Evolutionary conservation across 2,797 vertebrate genomes (phyloP).

Genomic region (Lycodopsis pacificus): DNA sequence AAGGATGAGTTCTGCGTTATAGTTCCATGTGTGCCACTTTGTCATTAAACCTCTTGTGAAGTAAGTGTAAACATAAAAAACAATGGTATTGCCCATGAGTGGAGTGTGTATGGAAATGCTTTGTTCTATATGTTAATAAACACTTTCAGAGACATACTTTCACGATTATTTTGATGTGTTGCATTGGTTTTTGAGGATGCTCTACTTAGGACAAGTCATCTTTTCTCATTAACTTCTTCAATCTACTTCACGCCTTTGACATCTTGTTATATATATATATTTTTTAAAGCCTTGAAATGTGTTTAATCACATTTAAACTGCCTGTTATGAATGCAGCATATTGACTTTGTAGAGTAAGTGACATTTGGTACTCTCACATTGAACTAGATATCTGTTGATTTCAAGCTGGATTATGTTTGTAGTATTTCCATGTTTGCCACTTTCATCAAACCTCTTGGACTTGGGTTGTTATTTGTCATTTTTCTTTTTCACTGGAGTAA

Average conservation of each 20-base stretch:
- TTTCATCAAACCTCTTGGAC: slow-evolving; percentile 41
- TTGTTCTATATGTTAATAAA: neutral
- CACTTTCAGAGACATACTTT: slow-evolving; percentile 29
- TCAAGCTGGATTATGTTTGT: neutral
- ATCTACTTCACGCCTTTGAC: neutral
- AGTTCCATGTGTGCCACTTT: neutral
- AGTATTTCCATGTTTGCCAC: neutral
- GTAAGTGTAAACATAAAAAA: neutral
- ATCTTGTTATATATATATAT: no score
- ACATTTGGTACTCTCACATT: no score
- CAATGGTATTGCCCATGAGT: neutral
- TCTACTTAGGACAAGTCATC: neutral
- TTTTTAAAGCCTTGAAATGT: neutral
- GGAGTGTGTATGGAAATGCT: neutral
- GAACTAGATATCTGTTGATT: neutral
- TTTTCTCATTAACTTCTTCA: neutral
- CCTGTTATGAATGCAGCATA: neutral
- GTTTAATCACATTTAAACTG: neutral
- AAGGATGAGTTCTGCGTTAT: neutral
- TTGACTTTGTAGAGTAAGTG: neutral
- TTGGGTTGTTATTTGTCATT: neutral
- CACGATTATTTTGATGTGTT: neutral
- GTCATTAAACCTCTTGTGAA: slow-evolving; percentile 42
- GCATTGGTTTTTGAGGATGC: neutral
- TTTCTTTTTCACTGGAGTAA: neutral